Conservation (phyloP, 2,888 invertebrate species). For the Caenorhabditis sp. region DNA sequence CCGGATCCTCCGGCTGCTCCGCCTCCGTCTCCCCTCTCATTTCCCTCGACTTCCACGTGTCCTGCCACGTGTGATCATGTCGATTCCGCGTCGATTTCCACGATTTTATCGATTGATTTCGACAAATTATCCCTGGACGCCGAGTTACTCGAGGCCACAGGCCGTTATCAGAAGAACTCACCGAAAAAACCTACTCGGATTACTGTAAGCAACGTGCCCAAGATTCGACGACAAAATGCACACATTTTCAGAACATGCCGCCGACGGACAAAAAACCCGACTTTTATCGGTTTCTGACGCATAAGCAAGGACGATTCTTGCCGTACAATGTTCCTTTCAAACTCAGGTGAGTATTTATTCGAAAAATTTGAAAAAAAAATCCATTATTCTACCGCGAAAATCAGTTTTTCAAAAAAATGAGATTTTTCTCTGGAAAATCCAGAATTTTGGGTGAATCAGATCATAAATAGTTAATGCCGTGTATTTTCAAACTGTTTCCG, state of each 20-base stretch:
- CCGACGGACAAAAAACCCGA: slow-evolving; percentile 22
- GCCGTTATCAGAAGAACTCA: slow-evolving; percentile 26
- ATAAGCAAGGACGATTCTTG: slow-evolving; percentile 34
- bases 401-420: too few species aligned
- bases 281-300: slow-evolving; percentile 23
- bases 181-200: slow-evolving; percentile 41
- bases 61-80: slow-evolving; percentile 23
- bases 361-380: slow-evolving; percentile 1
- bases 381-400: too few species aligned
- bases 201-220: slow-evolving; percentile 31
- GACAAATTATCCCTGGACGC: slow-evolving; percentile 43
- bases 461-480: too few species aligned
- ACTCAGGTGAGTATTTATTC: slow-evolving; percentile 29
- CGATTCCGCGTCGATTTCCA: slow-evolving; percentile 6
- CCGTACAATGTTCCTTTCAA: slow-evolving; percentile 51
- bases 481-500: too few species aligned
- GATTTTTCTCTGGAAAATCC: too few species aligned
- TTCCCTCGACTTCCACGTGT: slow-evolving; percentile 43
- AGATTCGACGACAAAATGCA: neutral
- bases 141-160: slow-evolving; percentile 36
- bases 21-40: neutral
- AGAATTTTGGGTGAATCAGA: too few species aligned
- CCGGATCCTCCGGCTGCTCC: slow-evolving; percentile 23
- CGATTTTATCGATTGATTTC: slow-evolving; percentile 35
- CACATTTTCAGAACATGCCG: slow-evolving; percentile 41